phyloP scores from a whole-genome alignment of 23 tunicate species.

The Botrylloides violaceus region DNA sequence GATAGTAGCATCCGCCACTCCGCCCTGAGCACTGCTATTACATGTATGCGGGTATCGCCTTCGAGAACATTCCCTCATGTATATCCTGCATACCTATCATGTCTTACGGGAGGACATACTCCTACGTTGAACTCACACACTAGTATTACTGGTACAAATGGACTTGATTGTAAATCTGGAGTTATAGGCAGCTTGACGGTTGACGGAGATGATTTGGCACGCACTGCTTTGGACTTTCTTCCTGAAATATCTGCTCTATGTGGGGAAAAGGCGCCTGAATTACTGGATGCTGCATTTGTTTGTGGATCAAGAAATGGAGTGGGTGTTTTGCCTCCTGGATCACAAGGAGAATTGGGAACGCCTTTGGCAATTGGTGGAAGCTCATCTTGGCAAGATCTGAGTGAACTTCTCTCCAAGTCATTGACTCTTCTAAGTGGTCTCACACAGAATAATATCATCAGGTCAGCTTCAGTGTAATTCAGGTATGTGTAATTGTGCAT shows the following conservation, averaged over 20 bases:
- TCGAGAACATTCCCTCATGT: conserved; percentile 1
- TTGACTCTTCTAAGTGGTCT: conserved; percentile 13
- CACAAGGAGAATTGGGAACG: conserved; percentile 14
- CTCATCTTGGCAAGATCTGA: conserved; percentile 20
- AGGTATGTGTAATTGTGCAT: background rate
- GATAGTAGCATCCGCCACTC: conserved; percentile 39
- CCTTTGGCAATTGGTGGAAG: conserved; percentile 15
- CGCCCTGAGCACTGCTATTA: conserved; percentile 54
- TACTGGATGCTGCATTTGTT: conserved; percentile 19
- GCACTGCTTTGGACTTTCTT: conserved; percentile 30
- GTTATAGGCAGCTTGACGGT: background rate
- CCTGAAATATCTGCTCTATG: conserved; percentile 64
- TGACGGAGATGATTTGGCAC: conserved; percentile 16
- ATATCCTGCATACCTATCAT: conserved; percentile 30
- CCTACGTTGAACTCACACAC: background rate
- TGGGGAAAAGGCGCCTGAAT: conserved; percentile 43
- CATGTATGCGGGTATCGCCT: conserved; percentile 43
- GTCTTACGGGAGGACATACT: conserved; percentile 22
- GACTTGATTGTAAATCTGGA: background rate
- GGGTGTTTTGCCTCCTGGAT: conserved; percentile 12
- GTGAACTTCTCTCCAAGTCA: conserved; percentile 21
- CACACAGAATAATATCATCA: background rate
- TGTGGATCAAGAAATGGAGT: conserved; percentile 26
- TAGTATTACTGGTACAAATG: background rate
- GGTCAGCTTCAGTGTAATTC: background rate